A percentile compares a stretch with the other conserved stretches of the same genome.
Conservation (phyloP, 2,797 vertebrate species). For the Lagocephalus sceleratus region DNA sequence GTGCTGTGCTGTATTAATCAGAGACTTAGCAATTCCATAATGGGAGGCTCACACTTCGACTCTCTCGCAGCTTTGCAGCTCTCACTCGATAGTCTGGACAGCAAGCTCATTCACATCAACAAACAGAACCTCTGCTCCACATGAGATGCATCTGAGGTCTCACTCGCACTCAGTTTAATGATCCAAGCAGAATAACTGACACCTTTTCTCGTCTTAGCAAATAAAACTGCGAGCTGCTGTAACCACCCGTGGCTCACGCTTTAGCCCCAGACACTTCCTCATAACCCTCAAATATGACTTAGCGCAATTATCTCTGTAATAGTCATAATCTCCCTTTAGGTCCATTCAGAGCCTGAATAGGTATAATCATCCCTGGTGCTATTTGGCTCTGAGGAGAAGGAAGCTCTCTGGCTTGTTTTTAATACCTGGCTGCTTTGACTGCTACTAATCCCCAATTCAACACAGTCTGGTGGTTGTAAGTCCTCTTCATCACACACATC, state of each 20-base stretch:
- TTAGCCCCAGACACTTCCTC: conserved; percentile 35
- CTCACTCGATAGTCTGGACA: conserved; percentile 19
- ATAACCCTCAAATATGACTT: conserved; percentile 53
- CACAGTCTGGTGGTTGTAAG: conserved; percentile 14
- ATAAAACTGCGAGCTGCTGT: conserved; percentile 32
- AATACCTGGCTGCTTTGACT: conserved; percentile 64
- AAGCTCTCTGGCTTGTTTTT: conserved; percentile 53
- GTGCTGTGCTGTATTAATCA: no score
- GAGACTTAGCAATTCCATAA: no score
- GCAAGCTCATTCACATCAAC: conserved; percentile 10
- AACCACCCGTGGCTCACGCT: conserved; percentile 29
- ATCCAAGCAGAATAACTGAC: conserved; percentile 25
- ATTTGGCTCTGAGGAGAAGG: conserved; percentile 45
- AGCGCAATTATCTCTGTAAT: conserved; percentile 64
- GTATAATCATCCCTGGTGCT: conserved; percentile 59
- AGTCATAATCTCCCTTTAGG: conserved; percentile 60
- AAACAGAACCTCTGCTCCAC: conserved; percentile 23
- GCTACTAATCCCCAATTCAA: conserved; percentile 52
- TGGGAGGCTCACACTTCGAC: background rate
- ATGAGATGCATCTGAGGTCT: background rate
- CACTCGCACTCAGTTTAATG: conserved; percentile 20
- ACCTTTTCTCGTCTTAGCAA: conserved; percentile 33
- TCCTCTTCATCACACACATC: conserved; percentile 46
- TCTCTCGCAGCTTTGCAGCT: conserved; percentile 35
- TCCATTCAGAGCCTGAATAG: conserved; percentile 60